Base-by-base conservation (phyloP, 35 echinoderm and acorn worm genomes). In the Apostichopus parvimensis region DNA sequence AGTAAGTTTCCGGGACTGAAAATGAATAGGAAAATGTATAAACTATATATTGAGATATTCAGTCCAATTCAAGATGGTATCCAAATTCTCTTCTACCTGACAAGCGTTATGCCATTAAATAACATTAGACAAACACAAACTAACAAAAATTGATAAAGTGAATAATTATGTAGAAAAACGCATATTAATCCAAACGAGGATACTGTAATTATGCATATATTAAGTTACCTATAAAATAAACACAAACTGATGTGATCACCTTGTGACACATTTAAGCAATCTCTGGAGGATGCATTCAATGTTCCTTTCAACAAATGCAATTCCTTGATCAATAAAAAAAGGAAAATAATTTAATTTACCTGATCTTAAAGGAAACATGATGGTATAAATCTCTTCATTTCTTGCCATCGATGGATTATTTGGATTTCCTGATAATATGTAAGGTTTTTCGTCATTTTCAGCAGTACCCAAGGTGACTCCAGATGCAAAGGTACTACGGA, bases 351-450 rank as follows among this genome's bases (percentile, higher is more conserved):
- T 17, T 2, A 6, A 45, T 18, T 34, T 88, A 88, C 86, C 61
- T 88, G 58, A n/a, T n/a, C 5, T 25, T 5, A 57, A 58, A 26
- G 86, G 86, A 2, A 88, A 22, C 68, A 8, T 11, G 8, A 88
- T 88, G 13, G 86, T 88, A 54, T 62, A 88, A 18, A 12, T 26
- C 24, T 88, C 86, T n/a, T 88, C 64, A 18, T 34, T 68, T 62
- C 86, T 88, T 72, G 61, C 86, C 22, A 13, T 22, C 15, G 52
- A 21, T 17, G 86, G 86, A 13, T 54, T 10, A 23, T 21, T 53
- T 73, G 57, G 86, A 64, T 88, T 88, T 6, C 86, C 86, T 14
- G 34, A 4, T 68, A 68, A 73, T 61, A 88, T 88, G 23, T 72
- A 88, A 11, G 86, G 86, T 18, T 15, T 58, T 72, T 66, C 26